phyloP scores from a whole-genome alignment of 1,140 invertebrate species.

The Copidosoma floridanum region DNA sequence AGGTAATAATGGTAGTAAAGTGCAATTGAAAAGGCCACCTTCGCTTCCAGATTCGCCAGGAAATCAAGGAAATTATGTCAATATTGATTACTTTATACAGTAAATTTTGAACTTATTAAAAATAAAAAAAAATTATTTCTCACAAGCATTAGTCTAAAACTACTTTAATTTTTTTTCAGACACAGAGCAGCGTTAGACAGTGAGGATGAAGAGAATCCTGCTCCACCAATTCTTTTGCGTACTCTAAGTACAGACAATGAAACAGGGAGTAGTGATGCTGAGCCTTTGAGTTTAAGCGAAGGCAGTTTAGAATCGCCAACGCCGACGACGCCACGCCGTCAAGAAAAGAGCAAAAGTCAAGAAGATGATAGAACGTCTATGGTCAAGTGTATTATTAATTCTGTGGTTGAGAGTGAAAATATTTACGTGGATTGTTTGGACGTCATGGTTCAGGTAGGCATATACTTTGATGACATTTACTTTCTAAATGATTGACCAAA shows the following conservation, averaged over 20 bases:
- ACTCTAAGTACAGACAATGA: slow-evolving; percentile 54
- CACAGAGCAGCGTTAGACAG: slow-evolving; percentile 52
- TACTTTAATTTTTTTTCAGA: slow-evolving; percentile 36
- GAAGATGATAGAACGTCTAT: slow-evolving; percentile 72
- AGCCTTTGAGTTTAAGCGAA: slow-evolving; percentile 53
- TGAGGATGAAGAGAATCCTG: slow-evolving; percentile 53
- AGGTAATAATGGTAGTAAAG: slow-evolving; percentile 42
- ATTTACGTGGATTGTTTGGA: slow-evolving; percentile 86
- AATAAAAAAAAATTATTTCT: no score
- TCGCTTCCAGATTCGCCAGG: slow-evolving; percentile 72
- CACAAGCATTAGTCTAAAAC: neutral
- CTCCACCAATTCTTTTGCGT: slow-evolving; percentile 50
- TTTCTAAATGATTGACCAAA: neutral
- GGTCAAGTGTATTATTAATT: slow-evolving; percentile 80
- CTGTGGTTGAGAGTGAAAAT: slow-evolving; percentile 87
- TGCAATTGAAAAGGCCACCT: slow-evolving; percentile 46
- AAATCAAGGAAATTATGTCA: slow-evolving; percentile 81
- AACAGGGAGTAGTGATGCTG: slow-evolving; percentile 54
- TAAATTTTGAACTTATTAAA: slow-evolving; percentile 52
- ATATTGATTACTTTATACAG: slow-evolving; percentile 87
- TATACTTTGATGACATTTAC: neutral
- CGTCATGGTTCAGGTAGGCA: slow-evolving; percentile 78
- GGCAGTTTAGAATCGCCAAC: slow-evolving; percentile 54
- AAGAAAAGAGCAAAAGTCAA: slow-evolving; percentile 46
- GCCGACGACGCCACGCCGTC: slow-evolving; percentile 51